phyloP scores from a whole-genome alignment of 2,888 invertebrate genomes.

The Pristionchus japonicus region DNA sequence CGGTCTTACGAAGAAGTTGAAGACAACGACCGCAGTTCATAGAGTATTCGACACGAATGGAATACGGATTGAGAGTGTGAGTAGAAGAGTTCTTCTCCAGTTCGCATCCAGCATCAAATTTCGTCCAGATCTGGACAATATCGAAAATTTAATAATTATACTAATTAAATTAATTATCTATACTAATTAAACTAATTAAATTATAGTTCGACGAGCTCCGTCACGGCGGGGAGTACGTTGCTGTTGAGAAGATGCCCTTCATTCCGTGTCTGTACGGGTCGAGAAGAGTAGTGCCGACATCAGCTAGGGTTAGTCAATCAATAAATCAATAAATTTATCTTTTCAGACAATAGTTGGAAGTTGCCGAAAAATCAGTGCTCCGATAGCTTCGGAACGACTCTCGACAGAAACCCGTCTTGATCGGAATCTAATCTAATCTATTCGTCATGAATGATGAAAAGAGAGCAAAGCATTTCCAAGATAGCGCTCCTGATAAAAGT shows the following conservation, averaged over 20 bases:
- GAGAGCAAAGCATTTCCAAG: too few relatives aligned
- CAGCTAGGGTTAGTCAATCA: constrained; percentile 40
- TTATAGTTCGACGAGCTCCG: constrained; percentile 63
- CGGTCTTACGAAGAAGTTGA: constrained; percentile 56
- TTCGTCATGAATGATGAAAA: too few relatives aligned
- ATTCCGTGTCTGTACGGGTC: constrained; percentile 58
- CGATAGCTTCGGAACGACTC: too few relatives aligned
- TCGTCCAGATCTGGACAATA: neutral
- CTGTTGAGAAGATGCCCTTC: constrained; percentile 58
- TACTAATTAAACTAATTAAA: neutral
- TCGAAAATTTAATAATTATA: neutral
- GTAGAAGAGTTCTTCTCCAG: neutral
- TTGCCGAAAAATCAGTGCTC: too few relatives aligned
- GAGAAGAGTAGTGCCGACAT: neutral
- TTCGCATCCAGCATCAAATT: too few relatives aligned
- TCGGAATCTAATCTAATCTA: too few relatives aligned
- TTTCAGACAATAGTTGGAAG: too few relatives aligned
- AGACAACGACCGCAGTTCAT: constrained; percentile 43
- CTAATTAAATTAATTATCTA: neutral
- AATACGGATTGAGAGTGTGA: constrained; percentile 32
- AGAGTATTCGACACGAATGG: constrained; percentile 43
- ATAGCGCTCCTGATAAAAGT: too few relatives aligned
- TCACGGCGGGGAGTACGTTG: constrained; percentile 62
- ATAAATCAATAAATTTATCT: too few relatives aligned
- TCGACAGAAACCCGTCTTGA: too few relatives aligned